Conservation (phyloP, 2,888 invertebrate genomes). For the Diadromus collaris region DNA sequence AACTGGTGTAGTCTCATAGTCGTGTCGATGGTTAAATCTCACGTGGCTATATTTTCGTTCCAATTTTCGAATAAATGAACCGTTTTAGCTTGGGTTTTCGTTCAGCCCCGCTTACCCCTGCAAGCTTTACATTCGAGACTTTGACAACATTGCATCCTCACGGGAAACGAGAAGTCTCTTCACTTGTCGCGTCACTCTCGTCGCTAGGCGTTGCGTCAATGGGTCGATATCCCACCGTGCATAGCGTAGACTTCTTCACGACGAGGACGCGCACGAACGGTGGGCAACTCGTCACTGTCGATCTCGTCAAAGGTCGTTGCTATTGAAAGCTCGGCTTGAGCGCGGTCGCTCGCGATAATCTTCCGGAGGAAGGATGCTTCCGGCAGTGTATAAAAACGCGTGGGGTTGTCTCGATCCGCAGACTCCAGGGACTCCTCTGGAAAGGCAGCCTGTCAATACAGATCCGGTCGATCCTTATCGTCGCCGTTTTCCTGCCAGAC, state of each 20-base stretch:
- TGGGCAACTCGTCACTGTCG: slow-evolving; percentile 49
- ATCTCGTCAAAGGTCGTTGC: slow-evolving; percentile 43
- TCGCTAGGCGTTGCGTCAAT: slow-evolving; percentile 49
- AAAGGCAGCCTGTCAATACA: slow-evolving; percentile 37
- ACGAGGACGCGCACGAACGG: slow-evolving; percentile 34
- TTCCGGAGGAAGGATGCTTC: slow-evolving; percentile 57
- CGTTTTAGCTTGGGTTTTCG: background rate
- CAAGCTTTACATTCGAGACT: slow-evolving; percentile 46
- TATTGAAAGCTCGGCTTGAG: slow-evolving; percentile 65
- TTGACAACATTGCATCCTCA: slow-evolving; percentile 46
- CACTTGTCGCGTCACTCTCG: slow-evolving; percentile 28
- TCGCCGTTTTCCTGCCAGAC: slow-evolving; percentile 57
- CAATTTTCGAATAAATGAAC: background rate
- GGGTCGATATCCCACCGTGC: slow-evolving; percentile 38
- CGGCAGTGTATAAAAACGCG: slow-evolving; percentile 61
- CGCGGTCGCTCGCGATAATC: slow-evolving; percentile 70
- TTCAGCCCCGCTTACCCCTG: background rate
- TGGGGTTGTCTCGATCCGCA: slow-evolving; percentile 51
- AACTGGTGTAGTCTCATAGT: too few species aligned
- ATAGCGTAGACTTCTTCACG: slow-evolving; percentile 14
- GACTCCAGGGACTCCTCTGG: background rate
- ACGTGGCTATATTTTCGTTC: too few species aligned
- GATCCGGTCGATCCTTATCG: slow-evolving; percentile 22
- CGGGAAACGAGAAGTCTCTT: slow-evolving; percentile 64
- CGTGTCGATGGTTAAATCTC: too few species aligned